Evolutionary conservation across 1,140 invertebrate genomes (phyloP), one percentile per base, ranked within the genome.

Genomic region (Zaprionus ornatus): DNA sequence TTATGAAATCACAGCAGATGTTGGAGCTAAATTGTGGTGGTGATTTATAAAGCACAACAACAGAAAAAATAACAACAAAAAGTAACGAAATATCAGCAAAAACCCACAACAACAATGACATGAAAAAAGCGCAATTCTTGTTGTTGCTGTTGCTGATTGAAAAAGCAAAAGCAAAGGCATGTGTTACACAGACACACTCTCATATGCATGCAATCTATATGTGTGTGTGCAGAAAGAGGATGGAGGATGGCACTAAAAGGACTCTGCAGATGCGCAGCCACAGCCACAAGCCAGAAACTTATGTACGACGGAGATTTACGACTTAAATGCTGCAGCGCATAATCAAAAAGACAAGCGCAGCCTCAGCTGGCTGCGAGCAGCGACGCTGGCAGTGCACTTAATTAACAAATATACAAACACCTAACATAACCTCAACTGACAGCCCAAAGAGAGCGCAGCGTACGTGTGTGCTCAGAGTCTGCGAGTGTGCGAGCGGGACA

Each of bases 351-450:
- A 83, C 74, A 87, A 77, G 65, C 74, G 37, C 61, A 71, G 71
- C 63, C 48, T 62, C 55, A 71, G 79, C 42, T 15, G 64, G 56
- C 32, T 13, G 77, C 60, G 62, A 57, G 70, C 83, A 70, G 78
- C 65, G 66, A 74, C 67, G 72, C 59, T 68, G 77, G 74, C 79
- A 72, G 68, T 70, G 82, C 79, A 91, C 91, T 92, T 91, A 92
- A 92, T 92, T 92, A 92, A 92, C 91, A 91, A 91, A 92, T 91
- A 90, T 86, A 91, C 82, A 88, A 82, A 91, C 91, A 91, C 83
- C 85, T 90, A 91, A 85, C 87, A 91, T 91, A 91, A 91, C 90
- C 90, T 85, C 86, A 91, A 88, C 86, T 91, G 82, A 91, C 85
- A 90, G 32, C 27, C 29, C 29, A 32, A 32, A 32, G 29, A 32